phyloP scores from a whole-genome alignment of 2,888 invertebrate species.

The Drosophila melanocephala region DNA sequence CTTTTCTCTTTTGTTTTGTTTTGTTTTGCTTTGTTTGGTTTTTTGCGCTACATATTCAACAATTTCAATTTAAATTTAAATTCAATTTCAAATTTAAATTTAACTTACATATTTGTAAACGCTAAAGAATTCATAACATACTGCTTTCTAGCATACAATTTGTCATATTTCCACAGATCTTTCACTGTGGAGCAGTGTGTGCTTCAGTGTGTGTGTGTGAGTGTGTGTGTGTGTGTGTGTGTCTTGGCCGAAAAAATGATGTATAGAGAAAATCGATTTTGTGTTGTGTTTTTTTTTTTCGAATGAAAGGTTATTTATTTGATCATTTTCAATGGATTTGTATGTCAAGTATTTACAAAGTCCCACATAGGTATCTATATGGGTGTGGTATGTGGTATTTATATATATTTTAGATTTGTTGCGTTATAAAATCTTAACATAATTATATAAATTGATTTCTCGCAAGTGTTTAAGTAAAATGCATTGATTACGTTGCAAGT shows the following conservation, averaged over 20 bases:
- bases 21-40: constrained; percentile 13
- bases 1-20: constrained; percentile 8
- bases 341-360: constrained; percentile 79
- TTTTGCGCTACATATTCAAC: constrained; percentile 74
- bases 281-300: constrained; percentile 50
- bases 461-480: constrained; percentile 65
- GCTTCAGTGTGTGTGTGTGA: constrained; percentile 18
- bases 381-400: constrained; percentile 30
- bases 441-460: constrained; percentile 71
- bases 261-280: constrained; percentile 55
- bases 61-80: constrained; percentile 65
- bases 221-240: constrained; percentile 20
- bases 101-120: constrained; percentile 71
- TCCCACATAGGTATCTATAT: constrained; percentile 59
- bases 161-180: constrained; percentile 33
- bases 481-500: constrained; percentile 70
- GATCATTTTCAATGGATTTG: constrained; percentile 55
- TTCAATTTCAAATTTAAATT: constrained; percentile 54
- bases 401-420: constrained; percentile 41
- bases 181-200: constrained; percentile 26
- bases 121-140: constrained; percentile 71
- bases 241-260: constrained; percentile 40
- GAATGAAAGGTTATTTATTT: constrained; percentile 73
- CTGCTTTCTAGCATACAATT: constrained; percentile 33
- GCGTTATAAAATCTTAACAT: constrained; percentile 79